Evolutionary conservation across 2,888 invertebrate genomes (phyloP), one percentile per base, ranked within the genome.

Genomic region (Lumbricus terrestris): DNA sequence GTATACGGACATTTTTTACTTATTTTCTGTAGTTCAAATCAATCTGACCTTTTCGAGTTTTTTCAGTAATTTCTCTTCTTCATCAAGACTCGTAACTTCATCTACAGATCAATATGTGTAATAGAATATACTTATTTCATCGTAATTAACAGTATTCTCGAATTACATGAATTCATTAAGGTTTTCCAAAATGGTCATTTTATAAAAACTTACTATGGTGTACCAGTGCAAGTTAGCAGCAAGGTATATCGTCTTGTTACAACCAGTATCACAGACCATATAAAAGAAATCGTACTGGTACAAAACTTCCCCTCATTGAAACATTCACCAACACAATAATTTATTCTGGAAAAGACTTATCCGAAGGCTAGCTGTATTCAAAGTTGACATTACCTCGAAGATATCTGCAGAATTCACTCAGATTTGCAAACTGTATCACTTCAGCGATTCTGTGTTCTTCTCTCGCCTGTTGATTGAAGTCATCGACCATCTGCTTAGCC

Each of bases 11-110:
- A 29, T 69, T 69, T 69, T 69, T 69, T 69, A 16, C 0, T 8
- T 69, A 69, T n/a, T 69, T n/a, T 69, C 69, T 69, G 29, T n/a
- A 69, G n/a, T 69, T 69, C 11, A 69, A 69, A 85, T 35, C 35
- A 85, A 23, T 85, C 37, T 35, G n/a, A 85, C 85, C 85, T 85
- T 85, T 85, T 85, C 85, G 35, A 85, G 37, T 85, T 85, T 85
- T 85, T 85, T 85, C 85, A 85, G 37, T 35, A 85, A 23, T 37
- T 85, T 85, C 35, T 85, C 85, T 85, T 85, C 85, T 34, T 85
- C 85, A 15, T 85, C 34, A 34, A 85, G 85, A 85, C 23, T 35
- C 34, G 35, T 34, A 85, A 85, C 37, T 85, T 85, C 85, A 35
- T 85, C 85, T 85, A 37, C 34, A 85, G 37, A 34, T 0, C 29